Evolutionary conservation across 2,888 invertebrate genomes (phyloP).

Genomic region (Pogonocherus hispidulus): DNA sequence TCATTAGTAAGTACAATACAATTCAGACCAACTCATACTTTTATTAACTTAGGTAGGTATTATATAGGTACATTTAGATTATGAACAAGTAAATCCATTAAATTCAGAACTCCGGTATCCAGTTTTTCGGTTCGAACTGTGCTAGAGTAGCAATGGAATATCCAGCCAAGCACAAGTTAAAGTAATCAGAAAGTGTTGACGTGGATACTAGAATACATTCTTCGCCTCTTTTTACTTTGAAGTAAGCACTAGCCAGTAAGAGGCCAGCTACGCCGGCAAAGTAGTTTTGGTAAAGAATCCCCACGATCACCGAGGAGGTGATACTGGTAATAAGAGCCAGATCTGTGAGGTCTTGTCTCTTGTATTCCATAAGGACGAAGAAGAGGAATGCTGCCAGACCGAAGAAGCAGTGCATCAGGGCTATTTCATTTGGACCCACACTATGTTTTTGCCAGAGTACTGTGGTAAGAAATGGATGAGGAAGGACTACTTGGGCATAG

Average conservation of each 20-base stretch:
- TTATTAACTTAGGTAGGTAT: too few relatives aligned
- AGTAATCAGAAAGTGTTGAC: neutral
- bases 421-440: slow-evolving; percentile 44
- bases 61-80: too few relatives aligned
- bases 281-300: slow-evolving; percentile 7
- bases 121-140: slow-evolving; percentile 5
- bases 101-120: neutral
- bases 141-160: neutral
- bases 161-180: neutral
- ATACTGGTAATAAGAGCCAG: slow-evolving; percentile 47
- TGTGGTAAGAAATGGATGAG: slow-evolving; percentile 48
- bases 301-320: slow-evolving; percentile 17
- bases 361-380: slow-evolving; percentile 48
- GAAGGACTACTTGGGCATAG: slow-evolving; percentile 46
- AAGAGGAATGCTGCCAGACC: slow-evolving; percentile 46
- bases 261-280: slow-evolving; percentile 9
- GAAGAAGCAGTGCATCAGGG: slow-evolving; percentile 43
- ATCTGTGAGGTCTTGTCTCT: slow-evolving; percentile 53
- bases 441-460: slow-evolving; percentile 47
- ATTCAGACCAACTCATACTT: too few relatives aligned
- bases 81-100: too few relatives aligned
- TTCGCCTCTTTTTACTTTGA: slow-evolving; percentile 1
- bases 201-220: neutral
- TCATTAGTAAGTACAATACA: too few relatives aligned
- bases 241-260: slow-evolving; percentile 12